Evolutionary conservation across 2,888 invertebrate species (phyloP), one percentile per base, ranked within the genome.

Genomic region (Theretra japonica): DNA sequence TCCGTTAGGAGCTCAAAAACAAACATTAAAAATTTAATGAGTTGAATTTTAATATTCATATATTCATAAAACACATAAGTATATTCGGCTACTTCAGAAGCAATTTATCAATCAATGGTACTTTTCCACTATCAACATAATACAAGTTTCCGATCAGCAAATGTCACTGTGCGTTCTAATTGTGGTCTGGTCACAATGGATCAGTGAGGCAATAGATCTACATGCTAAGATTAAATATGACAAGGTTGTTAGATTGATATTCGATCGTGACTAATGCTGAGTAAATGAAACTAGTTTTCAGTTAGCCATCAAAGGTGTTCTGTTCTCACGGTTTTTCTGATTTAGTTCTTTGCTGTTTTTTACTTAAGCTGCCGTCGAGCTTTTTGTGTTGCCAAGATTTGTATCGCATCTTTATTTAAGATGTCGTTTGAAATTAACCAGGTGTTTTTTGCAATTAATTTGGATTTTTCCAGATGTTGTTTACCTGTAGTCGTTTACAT

Each of bases 221-320:
- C 84, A 82, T 79, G 83, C 84, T 85, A 83, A 87, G 85, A 87
- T 87, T 85, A 82, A 70, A 73, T 74, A 77, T 79, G 79, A 82
- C 80, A 79, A 76, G 76, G 76, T 77, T 79, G 77, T 79, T 73
- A 77, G 74, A 79, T 74, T 74, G 70, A 73, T 76, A 77, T 73
- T 48, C 48, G 23, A 41, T 74, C 73, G 74, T 75, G 75, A 76
- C 76, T 73, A 73, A 48, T 65, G 74, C 75, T 75, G 68, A 70
- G 70, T 70, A 72, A 75, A 75, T 77, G 73, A 70, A 57, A 75
- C 73, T 73, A 62, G 70, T 73, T 75, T 68, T 70, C 57, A 73
- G 33, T 23, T 48, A 48, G 48, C 17, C 65, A 65, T 48, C 65
- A 65, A 65, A 48, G 65, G 41, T 48, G 21, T 17, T 65, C 23